These are phyloP conservation scores for Brenthis hecate DNA, from an alignment of 2,888 invertebrate species.

Conservation along the genomic window DNA sequence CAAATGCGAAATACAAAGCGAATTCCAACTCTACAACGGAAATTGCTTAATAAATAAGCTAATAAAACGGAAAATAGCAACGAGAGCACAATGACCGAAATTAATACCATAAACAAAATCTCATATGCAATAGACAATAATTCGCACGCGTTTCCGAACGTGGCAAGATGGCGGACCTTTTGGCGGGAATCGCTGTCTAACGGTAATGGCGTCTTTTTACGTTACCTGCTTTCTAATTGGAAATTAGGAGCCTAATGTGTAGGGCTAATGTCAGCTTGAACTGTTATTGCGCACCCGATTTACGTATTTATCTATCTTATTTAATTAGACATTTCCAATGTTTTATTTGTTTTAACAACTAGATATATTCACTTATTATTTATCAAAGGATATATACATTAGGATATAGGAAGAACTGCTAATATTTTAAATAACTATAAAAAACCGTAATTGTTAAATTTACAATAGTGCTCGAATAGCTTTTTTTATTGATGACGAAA, in stretches of 20 bases:
- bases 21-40: conserved; percentile 42
- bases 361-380: not conserved
- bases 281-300: conserved; percentile 73
- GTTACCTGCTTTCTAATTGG: conserved; percentile 81
- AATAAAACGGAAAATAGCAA: conserved; percentile 48
- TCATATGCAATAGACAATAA: conserved; percentile 79
- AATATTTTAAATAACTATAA: too few relatives aligned
- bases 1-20: conserved; percentile 30
- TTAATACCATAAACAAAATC: conserved; percentile 81
- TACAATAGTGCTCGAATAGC: too few relatives aligned
- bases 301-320: conserved; percentile 66
- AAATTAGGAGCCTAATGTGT: conserved; percentile 78
- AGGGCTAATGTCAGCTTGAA: conserved; percentile 65
- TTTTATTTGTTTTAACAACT: conserved; percentile 30
- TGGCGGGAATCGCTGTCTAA: conserved; percentile 69
- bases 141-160: conserved; percentile 74
- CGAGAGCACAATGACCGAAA: conserved; percentile 69
- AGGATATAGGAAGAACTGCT: too few relatives aligned
- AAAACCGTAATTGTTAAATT: too few relatives aligned
- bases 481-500: too few relatives aligned
- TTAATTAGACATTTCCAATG: conserved; percentile 51
- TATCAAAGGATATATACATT: not conserved
- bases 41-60: conserved; percentile 49
- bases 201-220: conserved; percentile 79
- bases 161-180: conserved; percentile 71